Evolutionary conservation across 1,140 invertebrate species (phyloP), one percentile per base, ranked within the genome.

Genomic region (Drosophila bocki): DNA sequence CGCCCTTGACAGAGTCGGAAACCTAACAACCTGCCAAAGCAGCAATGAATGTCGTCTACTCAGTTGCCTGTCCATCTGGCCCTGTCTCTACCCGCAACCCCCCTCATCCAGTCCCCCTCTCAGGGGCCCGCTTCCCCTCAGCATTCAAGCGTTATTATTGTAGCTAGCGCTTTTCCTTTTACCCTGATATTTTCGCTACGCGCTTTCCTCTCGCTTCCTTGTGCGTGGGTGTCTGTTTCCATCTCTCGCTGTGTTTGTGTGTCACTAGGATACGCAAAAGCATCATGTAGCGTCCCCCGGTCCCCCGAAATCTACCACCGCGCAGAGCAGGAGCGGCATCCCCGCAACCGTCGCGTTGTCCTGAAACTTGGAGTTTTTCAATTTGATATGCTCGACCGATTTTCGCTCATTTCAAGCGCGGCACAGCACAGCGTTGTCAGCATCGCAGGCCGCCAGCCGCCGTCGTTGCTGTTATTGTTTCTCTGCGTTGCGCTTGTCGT

Each of bases 381-480:
- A 88, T 88, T 88, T 88, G 85, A 90, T 88, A 85, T 88, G 85
- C 85, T 84, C 85, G 85, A 88, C 78, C 85, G 85, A 88, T 88
- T 88, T 90, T 90, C 85, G 81, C 85, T 88, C 85, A 88, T 88
- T 88, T 88, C 78, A 82, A 88, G 70, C 81, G 83, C 80, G 65
- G 70, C n/a, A 69, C 44, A 72, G 58, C 67, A 67, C 44, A 72
- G 59, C 68, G 68, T 72, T 60, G 70, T 71, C 75, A 77, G 59
- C 39, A 62, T 64, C 58, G 75, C 58, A 70, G 47, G 61, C 56
- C 47, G 48, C 48, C 22, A 50, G 47, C 33, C 32, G 37, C 56
- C 50, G 48, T 22, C 58, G 45, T 56, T 65, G 33, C 60, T 82
- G 72, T 75, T 48, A 68, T 80, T 83, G 70, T 70, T 59, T 83